Base-by-base conservation (phyloP, 2,797 vertebrate species). In the Knipowitschia caucasica region DNA sequence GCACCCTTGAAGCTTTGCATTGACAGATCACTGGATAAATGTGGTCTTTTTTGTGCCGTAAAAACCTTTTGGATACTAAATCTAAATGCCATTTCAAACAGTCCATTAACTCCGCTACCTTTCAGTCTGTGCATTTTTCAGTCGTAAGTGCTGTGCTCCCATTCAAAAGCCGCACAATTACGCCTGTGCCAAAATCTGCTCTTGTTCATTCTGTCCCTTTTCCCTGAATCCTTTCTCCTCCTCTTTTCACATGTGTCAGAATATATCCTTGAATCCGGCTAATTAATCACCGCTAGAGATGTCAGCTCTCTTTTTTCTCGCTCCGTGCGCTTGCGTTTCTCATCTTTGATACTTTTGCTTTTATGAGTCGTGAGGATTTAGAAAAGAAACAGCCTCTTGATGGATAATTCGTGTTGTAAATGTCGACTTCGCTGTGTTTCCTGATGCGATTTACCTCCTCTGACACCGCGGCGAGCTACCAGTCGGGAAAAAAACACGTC, bases 401-500 rank as follows among this genome's bases (percentile, higher is more conserved):
- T 59, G 63, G 66, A 74, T 75, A 54, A 62, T 69, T 74, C 64
- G 43, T 58, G 59, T 67, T 45, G 67, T 80, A 71, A 80, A 77
- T 50, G 67, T 74, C 51, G 63, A 67, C 68, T 77, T 69, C 64
- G 60, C 59, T 61, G 65, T 71, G 50, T 77, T 81, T 47, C 29
- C 66, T 77, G 72, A 78, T 74, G 62, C 61, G 67, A 67, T 71
- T 79, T 82, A 81, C 71, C 69, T 76, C 77, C 62, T 40, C 51
- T 71, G 77, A 69, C 70, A 69, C 52, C 51, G 73, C 75, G 50
- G 60, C 69, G 31, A 70, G 73, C 65, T 57, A 65, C 59, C 70
- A 72, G 75, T 77, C 78, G 69, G 59, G n/a, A n/a, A n/a, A n/a
- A n/a, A n/a, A 67, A 67, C 72, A 69, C 82, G 76, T 82, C 45